A percentile compares a stretch with the other conserved stretches of the same genome.
These are phyloP conservation scores for Pocillopora meandrina DNA, from an alignment of 92 coral and sea anemone genomes.

Conservation along the genomic window DNA sequence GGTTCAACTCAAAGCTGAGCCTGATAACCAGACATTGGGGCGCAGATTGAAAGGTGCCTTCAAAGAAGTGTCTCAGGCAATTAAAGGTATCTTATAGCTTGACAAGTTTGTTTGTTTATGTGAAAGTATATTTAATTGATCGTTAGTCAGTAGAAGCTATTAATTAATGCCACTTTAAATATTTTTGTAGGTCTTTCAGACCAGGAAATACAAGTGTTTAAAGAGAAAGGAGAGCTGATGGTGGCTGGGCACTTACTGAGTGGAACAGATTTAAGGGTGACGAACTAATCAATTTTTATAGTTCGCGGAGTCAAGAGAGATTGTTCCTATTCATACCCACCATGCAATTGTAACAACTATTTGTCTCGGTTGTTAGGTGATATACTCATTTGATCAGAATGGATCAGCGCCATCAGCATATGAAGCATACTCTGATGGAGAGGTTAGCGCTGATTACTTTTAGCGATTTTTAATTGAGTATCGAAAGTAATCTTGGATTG, in stretches of 20 bases:
- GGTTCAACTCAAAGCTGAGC: slow-evolving; percentile 84
- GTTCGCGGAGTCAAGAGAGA: background rate
- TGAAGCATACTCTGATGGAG: slow-evolving; percentile 94
- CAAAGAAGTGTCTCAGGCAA: slow-evolving; percentile 86
- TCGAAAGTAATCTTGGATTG: no score
- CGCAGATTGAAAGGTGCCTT: slow-evolving; percentile 87
- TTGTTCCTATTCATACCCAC: background rate
- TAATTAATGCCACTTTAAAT: background rate
- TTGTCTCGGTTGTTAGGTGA: slow-evolving; percentile 43
- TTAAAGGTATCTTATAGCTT: slow-evolving; percentile 63
- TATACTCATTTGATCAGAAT: slow-evolving; percentile 84
- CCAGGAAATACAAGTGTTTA: slow-evolving; percentile 72
- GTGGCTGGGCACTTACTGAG: slow-evolving; percentile 85
- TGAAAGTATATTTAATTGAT: background rate
- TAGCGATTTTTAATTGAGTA: no score
- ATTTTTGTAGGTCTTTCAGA: slow-evolving; percentile 75
- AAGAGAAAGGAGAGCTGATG: slow-evolving; percentile 79
- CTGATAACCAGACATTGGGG: slow-evolving; percentile 90
- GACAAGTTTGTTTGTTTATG: background rate
- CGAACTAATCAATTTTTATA: background rate
- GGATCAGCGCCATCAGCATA: slow-evolving; percentile 81
- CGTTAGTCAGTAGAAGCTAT: background rate
- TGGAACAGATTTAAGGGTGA: slow-evolving; percentile 86
- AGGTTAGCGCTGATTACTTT: slow-evolving; percentile 41
- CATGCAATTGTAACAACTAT: background rate